A percentile compares a stretch with the other conserved stretches of the same genome.
Evolutionary conservation across 2,797 vertebrate genomes (phyloP).

Genomic region (Aphelocoma californica): DNA sequence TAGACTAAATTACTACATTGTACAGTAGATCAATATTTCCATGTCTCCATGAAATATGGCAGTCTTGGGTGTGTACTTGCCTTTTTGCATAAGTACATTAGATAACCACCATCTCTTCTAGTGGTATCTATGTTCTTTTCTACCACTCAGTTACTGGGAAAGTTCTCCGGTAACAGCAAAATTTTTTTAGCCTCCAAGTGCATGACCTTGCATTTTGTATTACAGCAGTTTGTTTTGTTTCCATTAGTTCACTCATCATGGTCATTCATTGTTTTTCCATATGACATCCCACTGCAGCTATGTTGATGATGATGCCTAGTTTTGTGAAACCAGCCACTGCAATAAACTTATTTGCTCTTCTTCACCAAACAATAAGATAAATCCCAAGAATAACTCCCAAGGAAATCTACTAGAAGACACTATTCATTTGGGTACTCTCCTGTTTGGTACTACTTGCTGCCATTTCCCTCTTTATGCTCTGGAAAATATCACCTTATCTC

Average conservation of each 20-base stretch:
- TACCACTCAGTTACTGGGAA: not conserved
- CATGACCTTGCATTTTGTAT: not conserved
- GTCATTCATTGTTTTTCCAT: not conserved
- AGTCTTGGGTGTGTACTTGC: not conserved
- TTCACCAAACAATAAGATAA: not conserved
- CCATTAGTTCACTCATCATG: not conserved
- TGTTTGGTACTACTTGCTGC: not conserved
- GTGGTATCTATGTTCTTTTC: not conserved
- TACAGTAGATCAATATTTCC: not conserved
- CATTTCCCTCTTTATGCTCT: not conserved
- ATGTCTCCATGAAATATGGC: not conserved
- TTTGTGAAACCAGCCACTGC: not conserved
- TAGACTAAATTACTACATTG: not conserved
- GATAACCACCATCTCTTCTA: not conserved
- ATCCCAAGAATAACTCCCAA: not conserved
- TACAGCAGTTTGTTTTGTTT: not conserved
- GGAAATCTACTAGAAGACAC: not conserved
- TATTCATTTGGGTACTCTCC: not conserved
- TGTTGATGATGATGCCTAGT: not conserved
- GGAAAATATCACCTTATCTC: not conserved
- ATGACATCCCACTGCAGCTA: not conserved
- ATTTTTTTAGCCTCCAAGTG: not conserved
- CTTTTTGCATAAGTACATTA: not conserved
- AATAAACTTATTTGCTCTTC: not conserved
- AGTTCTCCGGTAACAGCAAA: not conserved